Base-by-base conservation (phyloP, 2,888 invertebrate species). In the Oscheius sp. region DNA sequence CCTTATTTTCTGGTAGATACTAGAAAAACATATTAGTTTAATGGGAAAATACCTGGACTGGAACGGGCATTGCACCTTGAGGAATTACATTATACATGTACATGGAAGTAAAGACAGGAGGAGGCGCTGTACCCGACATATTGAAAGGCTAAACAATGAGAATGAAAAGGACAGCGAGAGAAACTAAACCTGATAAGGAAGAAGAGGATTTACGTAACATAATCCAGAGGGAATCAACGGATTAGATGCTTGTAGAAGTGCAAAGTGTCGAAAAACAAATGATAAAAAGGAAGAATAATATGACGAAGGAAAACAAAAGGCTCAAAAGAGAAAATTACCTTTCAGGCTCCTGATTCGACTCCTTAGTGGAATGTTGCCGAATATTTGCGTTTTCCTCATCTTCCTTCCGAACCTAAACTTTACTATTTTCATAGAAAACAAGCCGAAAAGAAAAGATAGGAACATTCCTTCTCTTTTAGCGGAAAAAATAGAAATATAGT, bases 61-160 rank as follows among this genome's bases (percentile, higher is more conserved):
- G 67, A n/a, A 67, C 31, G 4, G 65, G 65, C 25, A 65, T 20
- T 8, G 50, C 17, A 27, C 67, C 67, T 27, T 55, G 67, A 5
- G 67, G 67, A 12, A 67, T 29, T 5, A 34, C 15, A 37, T 50
- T 50, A 34, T 65, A 52, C 53, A 53, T 39, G 42, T 50, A 65
- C 52, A 53, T 50, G 4, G 52, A 37, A 17, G 46, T 17, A 27
- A 23, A 31, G 3, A 37, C 39, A 8, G 39, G 10, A 20, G 61
- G 31, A 29, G 34, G 33, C 12, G 3, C 34, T 8, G 27, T 25
- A n/a, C 15, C 8, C 15, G 52, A 12, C 52, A 46, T 46, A 20
- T 29, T 29, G 17, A 48, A 48, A n/a, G 48, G 48, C 27, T 20
- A 52, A 52, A 23, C 25, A 8, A 25, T 15, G 6, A 15, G 27